phyloP scores from a whole-genome alignment of 2,797 vertebrate species.

The Bryconaethiops microstoma region DNA sequence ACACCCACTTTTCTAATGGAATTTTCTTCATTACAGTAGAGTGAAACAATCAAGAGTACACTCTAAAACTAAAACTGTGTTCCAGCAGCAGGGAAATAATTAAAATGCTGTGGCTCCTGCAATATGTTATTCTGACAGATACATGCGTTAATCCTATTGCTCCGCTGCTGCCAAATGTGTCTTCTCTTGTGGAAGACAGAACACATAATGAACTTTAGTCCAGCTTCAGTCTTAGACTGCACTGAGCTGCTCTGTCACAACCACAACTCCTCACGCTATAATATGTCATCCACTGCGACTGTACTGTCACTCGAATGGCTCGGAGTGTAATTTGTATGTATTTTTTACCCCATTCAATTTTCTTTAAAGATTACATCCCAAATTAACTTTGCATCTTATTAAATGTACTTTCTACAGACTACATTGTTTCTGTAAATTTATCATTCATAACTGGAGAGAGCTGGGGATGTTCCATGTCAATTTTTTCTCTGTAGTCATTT shows the following conservation, averaged over 20 bases:
- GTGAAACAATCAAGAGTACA: no score
- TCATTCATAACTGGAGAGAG: neutral
- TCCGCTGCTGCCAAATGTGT: constrained; percentile 9
- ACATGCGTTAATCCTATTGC: constrained; percentile 20
- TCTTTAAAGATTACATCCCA: neutral
- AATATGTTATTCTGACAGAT: constrained; percentile 4
- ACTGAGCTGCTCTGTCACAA: constrained; percentile 17
- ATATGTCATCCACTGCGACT: constrained; percentile 2
- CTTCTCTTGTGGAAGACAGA: constrained; percentile 3
- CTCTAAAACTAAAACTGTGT: neutral
- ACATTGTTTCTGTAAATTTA: neutral
- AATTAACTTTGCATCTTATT: neutral
- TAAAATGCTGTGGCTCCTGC: neutral
- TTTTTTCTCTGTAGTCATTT: neutral
- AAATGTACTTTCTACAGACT: neutral
- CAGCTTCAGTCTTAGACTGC: constrained; percentile 2
- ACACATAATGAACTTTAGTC: constrained; percentile 16
- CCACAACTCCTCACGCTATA: neutral
- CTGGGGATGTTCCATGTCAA: neutral
- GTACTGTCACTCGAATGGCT: neutral
- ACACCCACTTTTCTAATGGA: no score
- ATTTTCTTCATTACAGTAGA: neutral
- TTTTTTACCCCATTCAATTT: constrained; percentile 1
- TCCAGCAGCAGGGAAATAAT: neutral
- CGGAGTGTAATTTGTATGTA: neutral